Evolutionary conservation across 2,888 invertebrate genomes (phyloP).

Genomic region (Drosophila nigricruria): DNA sequence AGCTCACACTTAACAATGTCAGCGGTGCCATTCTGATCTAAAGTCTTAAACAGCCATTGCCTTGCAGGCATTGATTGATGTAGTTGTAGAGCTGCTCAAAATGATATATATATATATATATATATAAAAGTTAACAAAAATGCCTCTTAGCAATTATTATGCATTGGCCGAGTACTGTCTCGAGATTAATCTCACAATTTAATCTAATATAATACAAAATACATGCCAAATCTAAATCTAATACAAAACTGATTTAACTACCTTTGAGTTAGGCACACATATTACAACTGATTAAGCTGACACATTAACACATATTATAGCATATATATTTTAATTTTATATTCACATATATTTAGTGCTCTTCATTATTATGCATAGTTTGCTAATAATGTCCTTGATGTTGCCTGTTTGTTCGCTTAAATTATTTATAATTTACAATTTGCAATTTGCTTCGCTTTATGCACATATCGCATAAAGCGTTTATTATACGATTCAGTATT

Average conservation of each 20-base stretch:
- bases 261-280: neutral
- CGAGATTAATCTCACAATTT: too few relatives aligned
- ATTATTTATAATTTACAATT: constrained; percentile 20
- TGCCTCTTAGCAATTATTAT: too few relatives aligned
- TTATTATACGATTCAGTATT: constrained; percentile 32
- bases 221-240: neutral
- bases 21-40: too few relatives aligned
- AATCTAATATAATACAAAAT: too few relatives aligned
- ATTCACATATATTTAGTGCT: neutral
- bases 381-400: neutral
- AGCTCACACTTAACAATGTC: too few relatives aligned
- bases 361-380: neutral
- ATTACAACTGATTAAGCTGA: neutral
- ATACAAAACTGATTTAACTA: neutral
- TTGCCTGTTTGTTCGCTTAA: neutral
- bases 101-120: too few relatives aligned
- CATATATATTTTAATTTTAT: neutral
- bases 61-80: too few relatives aligned
- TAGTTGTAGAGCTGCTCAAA: too few relatives aligned
- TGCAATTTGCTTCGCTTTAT: constrained; percentile 9
- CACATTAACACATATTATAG: neutral
- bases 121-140: too few relatives aligned
- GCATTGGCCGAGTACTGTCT: too few relatives aligned
- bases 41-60: too few relatives aligned
- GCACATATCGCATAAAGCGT: constrained; percentile 35